Percentiles rank a stretch among this genome's conserved stretches.
Conservation (phyloP, 2,113 vertebrate species). For the Arizona elegans region DNA sequence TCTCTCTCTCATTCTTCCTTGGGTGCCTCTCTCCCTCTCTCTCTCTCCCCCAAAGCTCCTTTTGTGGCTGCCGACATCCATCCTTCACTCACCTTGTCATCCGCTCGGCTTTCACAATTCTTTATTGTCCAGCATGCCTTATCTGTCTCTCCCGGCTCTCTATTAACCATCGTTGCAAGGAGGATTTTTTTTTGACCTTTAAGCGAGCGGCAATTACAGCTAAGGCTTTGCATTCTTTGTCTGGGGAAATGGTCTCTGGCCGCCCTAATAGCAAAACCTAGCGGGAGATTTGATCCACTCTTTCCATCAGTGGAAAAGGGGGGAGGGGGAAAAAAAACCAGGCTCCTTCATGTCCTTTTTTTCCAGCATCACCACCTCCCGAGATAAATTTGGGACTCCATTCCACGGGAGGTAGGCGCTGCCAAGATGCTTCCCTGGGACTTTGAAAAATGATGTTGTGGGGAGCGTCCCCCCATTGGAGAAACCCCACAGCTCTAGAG, state of each 20-base stretch:
- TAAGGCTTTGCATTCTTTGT: constrained; percentile 63
- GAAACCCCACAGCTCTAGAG: background rate
- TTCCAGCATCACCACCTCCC: background rate
- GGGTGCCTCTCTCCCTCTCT: background rate
- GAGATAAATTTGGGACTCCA: background rate
- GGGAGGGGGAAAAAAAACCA: background rate
- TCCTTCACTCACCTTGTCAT: constrained; percentile 31
- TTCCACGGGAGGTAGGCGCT: background rate
- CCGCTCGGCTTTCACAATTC: background rate
- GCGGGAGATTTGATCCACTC: constrained; percentile 3
- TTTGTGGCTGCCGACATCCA: background rate
- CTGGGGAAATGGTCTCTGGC: constrained; percentile 64
- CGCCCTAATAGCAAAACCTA: constrained; percentile 56
- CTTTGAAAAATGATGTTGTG: background rate
- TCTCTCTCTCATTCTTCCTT: no score
- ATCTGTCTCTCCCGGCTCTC: constrained; percentile 13
- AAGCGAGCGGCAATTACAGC: constrained; percentile 62
- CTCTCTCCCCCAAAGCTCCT: background rate
- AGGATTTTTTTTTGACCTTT: constrained; percentile 69
- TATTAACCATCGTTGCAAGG: constrained; percentile 46
- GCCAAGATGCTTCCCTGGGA: background rate
- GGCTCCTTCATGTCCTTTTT: background rate
- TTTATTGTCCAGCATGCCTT: constrained; percentile 30
- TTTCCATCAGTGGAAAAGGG: background rate
- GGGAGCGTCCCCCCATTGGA: background rate